These are phyloP conservation scores for Lycaena phlaeas DNA, from an alignment of 2,888 invertebrate species.

Conservation along the genomic window DNA sequence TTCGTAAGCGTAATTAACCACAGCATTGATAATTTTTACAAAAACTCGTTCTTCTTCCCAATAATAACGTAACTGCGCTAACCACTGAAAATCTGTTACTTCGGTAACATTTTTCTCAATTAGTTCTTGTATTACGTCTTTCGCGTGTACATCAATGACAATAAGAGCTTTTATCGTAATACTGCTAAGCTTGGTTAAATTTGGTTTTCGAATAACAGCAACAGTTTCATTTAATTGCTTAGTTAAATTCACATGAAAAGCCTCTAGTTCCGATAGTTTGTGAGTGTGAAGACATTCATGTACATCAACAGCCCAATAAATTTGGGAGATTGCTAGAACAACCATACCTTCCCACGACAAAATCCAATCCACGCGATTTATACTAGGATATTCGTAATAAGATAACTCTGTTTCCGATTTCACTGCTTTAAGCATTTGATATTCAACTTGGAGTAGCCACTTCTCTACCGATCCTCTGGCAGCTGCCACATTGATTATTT, in stretches of 20 bases:
- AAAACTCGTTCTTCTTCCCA: conserved; percentile 79
- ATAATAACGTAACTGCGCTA: conserved; percentile 87
- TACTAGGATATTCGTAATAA: conserved; percentile 74
- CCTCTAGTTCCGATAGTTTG: conserved; percentile 67
- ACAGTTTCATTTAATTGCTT: conserved; percentile 83
- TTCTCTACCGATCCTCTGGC: conserved; percentile 89
- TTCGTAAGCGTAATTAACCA: conserved; percentile 86
- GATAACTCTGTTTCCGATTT: conserved; percentile 79
- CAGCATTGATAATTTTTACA: conserved; percentile 85
- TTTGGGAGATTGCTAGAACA: conserved; percentile 83
- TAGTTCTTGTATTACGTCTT: conserved; percentile 83
- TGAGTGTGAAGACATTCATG: conserved; percentile 77
- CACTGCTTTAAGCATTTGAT: conserved; percentile 83
- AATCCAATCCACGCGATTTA: conserved; percentile 79
- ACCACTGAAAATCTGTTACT: conserved; percentile 88
- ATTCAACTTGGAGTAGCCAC: conserved; percentile 88
- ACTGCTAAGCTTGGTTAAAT: conserved; percentile 78
- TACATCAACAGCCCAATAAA: conserved; percentile 87
- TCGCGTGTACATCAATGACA: conserved; percentile 88
- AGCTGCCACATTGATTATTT: conserved; percentile 77
- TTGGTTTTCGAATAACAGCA: conserved; percentile 78
- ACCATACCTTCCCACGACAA: conserved; percentile 87
- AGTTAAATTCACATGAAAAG: conserved; percentile 69
- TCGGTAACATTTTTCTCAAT: conserved; percentile 75
- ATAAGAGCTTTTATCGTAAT: conserved; percentile 87